Base-by-base conservation (phyloP, 1,140 invertebrate species). In the Drosophila bifasciata region DNA sequence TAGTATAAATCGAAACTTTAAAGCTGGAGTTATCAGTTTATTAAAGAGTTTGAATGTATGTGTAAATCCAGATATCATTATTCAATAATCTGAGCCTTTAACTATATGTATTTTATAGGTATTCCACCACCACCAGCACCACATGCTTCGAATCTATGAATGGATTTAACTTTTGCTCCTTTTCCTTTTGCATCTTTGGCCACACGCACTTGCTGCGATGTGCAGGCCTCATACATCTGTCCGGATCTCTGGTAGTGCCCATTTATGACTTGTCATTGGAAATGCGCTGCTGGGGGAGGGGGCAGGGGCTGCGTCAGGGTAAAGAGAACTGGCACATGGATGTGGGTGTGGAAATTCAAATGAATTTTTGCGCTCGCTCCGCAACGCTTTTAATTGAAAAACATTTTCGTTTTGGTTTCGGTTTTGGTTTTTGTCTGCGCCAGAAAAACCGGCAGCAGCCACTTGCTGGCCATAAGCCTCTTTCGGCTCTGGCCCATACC, bases 301-400 rank as follows among this genome's bases (percentile, higher is more conserved):
- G 11, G n/a, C 2, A 17, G 21, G 15, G 21, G 13, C 44, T 48
- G 32, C 50, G 16, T 41, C 25, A 11, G 19, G 52, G 32, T 2
- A 13, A 11, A 36, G 32, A 36, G 32, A 36, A 39, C 16, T 21
- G 15, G 63, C 19, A 49, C 41, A 28, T 56, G 49, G 48, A 49
- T 46, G 49, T 45, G 67, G 62, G 67, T 2, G 19, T 19, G 19
- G 19, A 72, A 63, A 80, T 80, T 74, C 67, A 80, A 85, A 85
- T 86, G 80, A 85, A 85, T 86, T 86, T 85, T 74, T 79, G 57
- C 64, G 68, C 60, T 68, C 74, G 46, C 64, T 69, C 60, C 64
- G 55, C 81, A 81, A 75, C 73, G 81, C 50, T 86, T 85, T 85
- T 85, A 85, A 85, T 85, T 85, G 81, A 81, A 85, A 85, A 85